phyloP scores from a whole-genome alignment of 2,797 vertebrate species.

The Salarias fasciatus region DNA sequence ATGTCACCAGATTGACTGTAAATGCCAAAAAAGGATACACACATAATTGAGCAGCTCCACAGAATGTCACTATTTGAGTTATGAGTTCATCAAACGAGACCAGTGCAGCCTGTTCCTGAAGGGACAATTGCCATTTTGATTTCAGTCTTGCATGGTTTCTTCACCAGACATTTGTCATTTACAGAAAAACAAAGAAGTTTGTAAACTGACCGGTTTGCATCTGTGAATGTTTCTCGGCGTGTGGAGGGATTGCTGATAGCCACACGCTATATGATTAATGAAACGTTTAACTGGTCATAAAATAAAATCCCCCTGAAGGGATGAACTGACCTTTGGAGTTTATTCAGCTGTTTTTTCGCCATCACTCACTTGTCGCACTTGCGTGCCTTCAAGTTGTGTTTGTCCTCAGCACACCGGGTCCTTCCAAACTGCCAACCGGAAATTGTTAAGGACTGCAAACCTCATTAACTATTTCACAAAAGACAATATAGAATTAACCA shows the following conservation, averaged over 20 bases:
- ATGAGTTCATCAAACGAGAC: slow-evolving; percentile 34
- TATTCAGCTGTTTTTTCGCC: slow-evolving; percentile 13
- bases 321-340: slow-evolving; percentile 34
- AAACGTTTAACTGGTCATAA: slow-evolving; percentile 14
- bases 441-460: neutral
- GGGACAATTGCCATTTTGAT: slow-evolving; percentile 52
- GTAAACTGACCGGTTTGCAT: neutral
- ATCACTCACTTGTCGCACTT: neutral
- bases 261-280: slow-evolving; percentile 38
- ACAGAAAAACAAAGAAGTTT: slow-evolving; percentile 1
- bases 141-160: slow-evolving; percentile 31
- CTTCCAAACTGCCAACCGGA: slow-evolving; percentile 12
- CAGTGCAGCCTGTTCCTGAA: slow-evolving; percentile 36
- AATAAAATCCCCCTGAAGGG: slow-evolving; percentile 7
- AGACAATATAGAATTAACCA: too few species aligned
- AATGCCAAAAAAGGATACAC: slow-evolving; percentile 31
- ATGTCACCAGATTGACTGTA: slow-evolving; percentile 36
- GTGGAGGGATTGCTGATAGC: slow-evolving; percentile 27
- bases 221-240: slow-evolving; percentile 4
- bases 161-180: slow-evolving; percentile 5
- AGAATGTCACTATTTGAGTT: slow-evolving; percentile 41
- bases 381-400: slow-evolving; percentile 1
- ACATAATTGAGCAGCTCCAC: slow-evolving; percentile 8
- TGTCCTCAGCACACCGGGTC: slow-evolving; percentile 1
- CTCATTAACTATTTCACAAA: too few species aligned